Evolutionary conservation across 2,888 invertebrate species (phyloP).

Genomic region (Parascotia fuliginaria): DNA sequence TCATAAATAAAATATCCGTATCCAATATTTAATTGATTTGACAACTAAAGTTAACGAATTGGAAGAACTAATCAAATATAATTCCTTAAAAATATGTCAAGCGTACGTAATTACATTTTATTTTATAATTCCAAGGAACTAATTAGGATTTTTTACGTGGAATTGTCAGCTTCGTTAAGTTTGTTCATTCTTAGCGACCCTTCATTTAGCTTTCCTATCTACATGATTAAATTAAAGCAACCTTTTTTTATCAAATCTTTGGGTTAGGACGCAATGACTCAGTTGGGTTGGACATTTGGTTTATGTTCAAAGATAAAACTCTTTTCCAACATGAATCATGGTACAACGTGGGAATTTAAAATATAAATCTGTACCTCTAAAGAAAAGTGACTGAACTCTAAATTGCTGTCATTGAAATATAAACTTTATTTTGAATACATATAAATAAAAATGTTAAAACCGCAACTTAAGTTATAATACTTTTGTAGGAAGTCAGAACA

Average conservation of each 20-base stretch:
- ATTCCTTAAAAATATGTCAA: background rate
- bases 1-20: too few species aligned
- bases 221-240: constrained; percentile 1
- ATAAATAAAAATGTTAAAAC: too few species aligned
- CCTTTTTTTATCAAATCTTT: constrained; percentile 21
- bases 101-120: background rate
- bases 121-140: background rate
- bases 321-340: constrained; percentile 37
- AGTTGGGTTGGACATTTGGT: constrained; percentile 21
- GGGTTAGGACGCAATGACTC: constrained; percentile 32
- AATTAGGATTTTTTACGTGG: background rate
- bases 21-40: too few species aligned
- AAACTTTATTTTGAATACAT: too few species aligned
- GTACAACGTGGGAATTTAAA: constrained; percentile 32
- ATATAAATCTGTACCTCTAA: constrained; percentile 12
- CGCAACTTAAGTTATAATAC: too few species aligned
- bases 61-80: background rate
- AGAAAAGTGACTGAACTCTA: background rate
- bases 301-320: constrained; percentile 34
- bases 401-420: background rate
- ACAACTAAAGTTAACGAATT: too few species aligned
- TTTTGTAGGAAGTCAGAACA: constrained; percentile 8
- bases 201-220: constrained; percentile 2
- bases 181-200: background rate
- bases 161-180: background rate